phyloP scores from a whole-genome alignment of 1,140 invertebrate species.

The Pseudomyrmex sp. region DNA sequence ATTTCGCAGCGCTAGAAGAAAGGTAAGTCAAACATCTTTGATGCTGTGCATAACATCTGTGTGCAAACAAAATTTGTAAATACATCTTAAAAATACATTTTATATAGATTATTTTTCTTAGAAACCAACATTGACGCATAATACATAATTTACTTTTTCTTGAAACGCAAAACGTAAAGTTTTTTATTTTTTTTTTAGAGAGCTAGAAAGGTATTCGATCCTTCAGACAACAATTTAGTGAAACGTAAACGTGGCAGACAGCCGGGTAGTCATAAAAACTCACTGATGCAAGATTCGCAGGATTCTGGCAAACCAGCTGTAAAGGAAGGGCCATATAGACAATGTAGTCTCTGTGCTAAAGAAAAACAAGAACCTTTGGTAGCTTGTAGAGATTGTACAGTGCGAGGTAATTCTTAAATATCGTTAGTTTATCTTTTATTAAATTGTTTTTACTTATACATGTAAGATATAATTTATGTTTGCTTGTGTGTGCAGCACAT shows the following conservation, averaged over 20 bases:
- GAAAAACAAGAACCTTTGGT: slow-evolving; percentile 88
- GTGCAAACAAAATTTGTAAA: no score
- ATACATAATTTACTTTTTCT: not conserved
- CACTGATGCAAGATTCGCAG: slow-evolving; percentile 76
- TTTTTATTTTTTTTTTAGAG: slow-evolving; percentile 74
- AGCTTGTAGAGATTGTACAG: slow-evolving; percentile 92
- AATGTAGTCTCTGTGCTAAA: slow-evolving; percentile 84
- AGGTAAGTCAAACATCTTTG: slow-evolving; percentile 71
- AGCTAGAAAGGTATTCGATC: slow-evolving; percentile 92
- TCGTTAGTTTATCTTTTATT: not conserved
- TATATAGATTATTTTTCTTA: no score
- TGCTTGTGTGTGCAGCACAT: slow-evolving; percentile 85
- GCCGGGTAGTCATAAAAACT: slow-evolving; percentile 85
- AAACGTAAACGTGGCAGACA: slow-evolving; percentile 88
- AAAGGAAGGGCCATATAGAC: slow-evolving; percentile 85
- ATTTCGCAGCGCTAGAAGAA: slow-evolving; percentile 82
- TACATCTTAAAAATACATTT: no score
- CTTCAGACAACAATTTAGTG: slow-evolving; percentile 91
- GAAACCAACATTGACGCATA: not conserved
- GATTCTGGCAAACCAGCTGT: slow-evolving; percentile 76
- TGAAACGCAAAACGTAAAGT: not conserved
- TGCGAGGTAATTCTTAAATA: slow-evolving; percentile 87
- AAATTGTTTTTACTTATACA: not conserved
- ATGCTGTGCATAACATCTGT: not conserved
- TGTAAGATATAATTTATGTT: slow-evolving; percentile 47